phyloP scores from a whole-genome alignment of 2,888 invertebrate species.

The Lymantria monacha region DNA sequence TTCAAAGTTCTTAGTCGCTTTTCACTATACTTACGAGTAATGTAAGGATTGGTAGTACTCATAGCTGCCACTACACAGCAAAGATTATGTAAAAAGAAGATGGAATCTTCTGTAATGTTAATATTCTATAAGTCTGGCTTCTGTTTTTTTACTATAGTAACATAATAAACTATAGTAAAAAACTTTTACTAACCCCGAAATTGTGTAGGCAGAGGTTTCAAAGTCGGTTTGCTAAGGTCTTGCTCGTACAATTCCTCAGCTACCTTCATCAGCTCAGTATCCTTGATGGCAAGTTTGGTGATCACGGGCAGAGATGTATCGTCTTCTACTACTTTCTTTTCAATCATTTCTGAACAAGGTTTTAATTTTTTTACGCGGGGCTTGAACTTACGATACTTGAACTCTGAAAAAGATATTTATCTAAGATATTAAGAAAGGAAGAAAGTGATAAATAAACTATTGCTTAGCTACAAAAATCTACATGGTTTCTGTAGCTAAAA shows the following conservation, averaged over 20 bases:
- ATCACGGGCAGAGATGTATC: constrained; percentile 24
- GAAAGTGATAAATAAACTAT: too few relatives aligned
- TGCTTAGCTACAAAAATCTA: too few relatives aligned
- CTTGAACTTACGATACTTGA: constrained; percentile 61
- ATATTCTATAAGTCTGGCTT: too few relatives aligned
- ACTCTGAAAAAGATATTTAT: constrained; percentile 44
- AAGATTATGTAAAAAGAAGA: too few relatives aligned
- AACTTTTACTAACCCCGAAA: constrained; percentile 58
- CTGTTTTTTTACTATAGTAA: too few relatives aligned
- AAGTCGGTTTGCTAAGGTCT: constrained; percentile 54
- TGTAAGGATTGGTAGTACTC: too few relatives aligned
- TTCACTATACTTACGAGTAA: too few relatives aligned
- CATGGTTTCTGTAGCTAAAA: too few relatives aligned
- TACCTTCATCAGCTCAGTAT: constrained; percentile 71
- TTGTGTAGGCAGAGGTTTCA: constrained; percentile 62
- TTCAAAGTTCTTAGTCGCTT: too few relatives aligned
- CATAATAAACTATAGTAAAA: too few relatives aligned
- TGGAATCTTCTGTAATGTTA: too few relatives aligned
- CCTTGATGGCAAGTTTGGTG: constrained; percentile 64
- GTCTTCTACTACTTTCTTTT: constrained; percentile 28
- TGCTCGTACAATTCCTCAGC: constrained; percentile 63
- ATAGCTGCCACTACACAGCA: too few relatives aligned
- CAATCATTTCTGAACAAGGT: constrained; percentile 31
- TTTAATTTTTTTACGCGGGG: constrained; percentile 56
- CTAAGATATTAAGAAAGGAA: neutral